phyloP scores from a whole-genome alignment of 2,797 vertebrate species.

The Neostethus bicornis region DNA sequence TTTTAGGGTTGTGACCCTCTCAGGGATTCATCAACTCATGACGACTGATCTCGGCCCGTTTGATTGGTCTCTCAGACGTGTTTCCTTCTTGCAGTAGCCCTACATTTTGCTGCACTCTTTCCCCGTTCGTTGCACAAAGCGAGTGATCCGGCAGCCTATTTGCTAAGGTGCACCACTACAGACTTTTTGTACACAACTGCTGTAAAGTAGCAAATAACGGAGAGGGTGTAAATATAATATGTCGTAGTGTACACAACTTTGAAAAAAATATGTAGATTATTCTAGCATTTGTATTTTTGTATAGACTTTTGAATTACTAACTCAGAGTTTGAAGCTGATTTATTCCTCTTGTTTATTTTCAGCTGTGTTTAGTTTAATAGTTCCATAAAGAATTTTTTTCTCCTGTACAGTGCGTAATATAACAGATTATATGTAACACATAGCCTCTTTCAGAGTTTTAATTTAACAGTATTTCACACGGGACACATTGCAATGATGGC shows the following conservation, averaged over 20 bases:
- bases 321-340: slow-evolving; percentile 66
- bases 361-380: slow-evolving; percentile 51
- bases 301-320: slow-evolving; percentile 77
- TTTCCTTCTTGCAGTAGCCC: slow-evolving; percentile 60
- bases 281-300: slow-evolving; percentile 86
- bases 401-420: slow-evolving; percentile 61
- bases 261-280: slow-evolving; percentile 77
- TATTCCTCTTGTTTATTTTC: slow-evolving; percentile 47
- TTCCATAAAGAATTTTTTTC: slow-evolving; percentile 45
- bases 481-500: slow-evolving; percentile 73
- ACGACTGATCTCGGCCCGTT: slow-evolving; percentile 61
- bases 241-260: slow-evolving; percentile 76
- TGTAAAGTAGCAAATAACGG: slow-evolving; percentile 78
- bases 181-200: slow-evolving; percentile 76
- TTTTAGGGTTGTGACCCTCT: slow-evolving; percentile 75
- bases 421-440: slow-evolving; percentile 51
- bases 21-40: slow-evolving; percentile 80
- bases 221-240: slow-evolving; percentile 74
- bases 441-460: slow-evolving; percentile 56
- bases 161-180: slow-evolving; percentile 63
- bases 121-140: slow-evolving; percentile 69
- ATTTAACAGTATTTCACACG: slow-evolving; percentile 65
- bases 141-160: slow-evolving; percentile 53
- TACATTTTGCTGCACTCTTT: slow-evolving; percentile 70
- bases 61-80: slow-evolving; percentile 48